Evolutionary conservation across 2,888 invertebrate species (phyloP), one percentile per base, ranked within the genome.

Genomic region (Panzeria rudis): DNA sequence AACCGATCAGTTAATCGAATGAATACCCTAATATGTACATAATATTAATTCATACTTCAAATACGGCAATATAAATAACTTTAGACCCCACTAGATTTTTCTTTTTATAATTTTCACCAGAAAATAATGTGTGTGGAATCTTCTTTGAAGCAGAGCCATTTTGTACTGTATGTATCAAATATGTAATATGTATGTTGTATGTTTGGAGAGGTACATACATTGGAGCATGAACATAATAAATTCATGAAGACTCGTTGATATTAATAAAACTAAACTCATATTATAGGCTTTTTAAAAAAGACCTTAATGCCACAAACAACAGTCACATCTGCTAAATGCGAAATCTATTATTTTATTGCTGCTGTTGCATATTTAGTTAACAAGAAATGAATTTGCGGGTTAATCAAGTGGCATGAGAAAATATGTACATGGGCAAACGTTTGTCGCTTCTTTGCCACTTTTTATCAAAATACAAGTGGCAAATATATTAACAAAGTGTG

Each of bases 351-450:
- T 61, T 69, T 38, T 41, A 54, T 77, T 50, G 47, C 35, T 35
- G 32, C 47, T 61, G 15, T 41, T 69, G 68, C 13, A 17, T 32
- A 20, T 23, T 25, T 5, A 41, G 41, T 32, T 29, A 68, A 69
- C 11, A 38, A 68, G 59, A 20, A 61, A 69, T 66, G 50, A 44
- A 38, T 29, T 69, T 44, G 35, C 73, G 68, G 78, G 77, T 81
- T 84, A 81, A 84, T 84, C 66, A 84, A 81, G 77, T 81, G 81
- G 68, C 81, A 84, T 84, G 84, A 62, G 81, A 84, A 81, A 68
- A 66, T 47, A n/a, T n/a, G n/a, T n/a, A n/a, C 38, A 29, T 66
- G n/a, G 3, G 5, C 29, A 25, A 62, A 52, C 68, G 47, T 41
- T 41, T 64, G 61, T 38, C 23, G 56, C 38, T 15, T 41, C 54